Base-by-base conservation (phyloP, 1,140 invertebrate genomes). In the Intoshia linei region DNA sequence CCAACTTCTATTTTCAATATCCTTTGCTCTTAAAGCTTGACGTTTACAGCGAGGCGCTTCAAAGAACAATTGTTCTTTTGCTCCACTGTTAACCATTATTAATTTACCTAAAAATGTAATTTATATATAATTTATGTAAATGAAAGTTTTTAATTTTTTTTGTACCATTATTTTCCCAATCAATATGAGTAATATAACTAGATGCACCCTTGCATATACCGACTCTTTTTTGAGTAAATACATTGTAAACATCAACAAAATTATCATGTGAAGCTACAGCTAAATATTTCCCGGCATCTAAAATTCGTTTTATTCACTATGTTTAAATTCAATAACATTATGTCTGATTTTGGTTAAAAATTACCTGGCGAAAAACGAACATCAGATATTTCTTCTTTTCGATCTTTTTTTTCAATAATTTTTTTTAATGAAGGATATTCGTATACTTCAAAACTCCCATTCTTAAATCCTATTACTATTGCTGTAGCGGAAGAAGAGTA, bases 211-310 rank as follows among this genome's bases (percentile, higher is more conserved):
- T 59, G 42, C 57, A 57, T 3, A 50, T 50, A n/a, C 57, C 55
- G 3, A 58, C 53, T 23, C 53, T 32, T 34, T 57, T 56, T 34
- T 45, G 43, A n/a, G 47, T 50, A 4, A 48, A 33, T 5, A 56
- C 51, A 44, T 52, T 59, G 41, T 59, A 59, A 20, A 59, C 53
- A 37, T 59, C 57, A 10, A 59, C 51, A 48, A 58, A 57, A 43
- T 59, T 59, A 45, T 59, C 57, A 48, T 59, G 57, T 15, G 57
- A 58, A 4, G 47, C 57, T 15, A 59, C 54, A n/a, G 55, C 57
- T 20, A 59, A 42, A 34, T 58, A 59, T 40, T 55, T 57, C 14
- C 54, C 54, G 15, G 48, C 32, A 33, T 50, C 54, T 57, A 42
- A 37, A 46, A 18, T 2, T 7, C 25, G 25, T 27, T 3, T 21